Evolutionary conservation across 2,113 vertebrate genomes (phyloP).

Genomic region (Ochotona princeps): DNA sequence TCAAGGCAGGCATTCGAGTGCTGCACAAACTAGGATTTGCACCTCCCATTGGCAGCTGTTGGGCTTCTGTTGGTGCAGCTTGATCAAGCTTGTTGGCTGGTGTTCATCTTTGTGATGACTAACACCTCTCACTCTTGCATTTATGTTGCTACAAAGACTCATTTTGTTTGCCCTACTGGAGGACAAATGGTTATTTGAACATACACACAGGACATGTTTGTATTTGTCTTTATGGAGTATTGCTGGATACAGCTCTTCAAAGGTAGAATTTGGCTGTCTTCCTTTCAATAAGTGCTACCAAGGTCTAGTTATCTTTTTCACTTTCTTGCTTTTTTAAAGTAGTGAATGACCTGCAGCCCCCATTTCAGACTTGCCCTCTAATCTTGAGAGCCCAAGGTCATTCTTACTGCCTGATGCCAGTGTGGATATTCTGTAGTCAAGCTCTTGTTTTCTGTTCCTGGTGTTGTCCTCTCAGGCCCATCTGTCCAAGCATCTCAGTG

Average conservation of each 20-base stretch:
- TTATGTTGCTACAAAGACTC: background rate
- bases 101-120: background rate
- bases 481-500: background rate
- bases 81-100: background rate
- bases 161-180: background rate
- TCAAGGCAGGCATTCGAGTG: background rate
- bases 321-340: background rate
- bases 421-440: background rate
- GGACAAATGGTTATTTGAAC: background rate
- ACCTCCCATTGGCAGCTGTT: background rate
- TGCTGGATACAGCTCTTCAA: background rate
- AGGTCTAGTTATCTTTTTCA: fast-evolving
- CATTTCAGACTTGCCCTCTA: background rate
- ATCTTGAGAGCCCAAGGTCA: background rate
- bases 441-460: background rate
- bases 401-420: background rate
- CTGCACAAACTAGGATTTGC: background rate
- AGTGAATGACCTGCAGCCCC: too few relatives aligned
- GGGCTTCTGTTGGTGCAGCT: background rate
- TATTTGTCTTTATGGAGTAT: background rate
- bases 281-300: background rate
- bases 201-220: background rate
- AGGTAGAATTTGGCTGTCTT: background rate
- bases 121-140: background rate
- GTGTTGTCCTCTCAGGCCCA: background rate